phyloP scores from a whole-genome alignment of 2,888 invertebrate genomes.

The Chalcis sispes region DNA sequence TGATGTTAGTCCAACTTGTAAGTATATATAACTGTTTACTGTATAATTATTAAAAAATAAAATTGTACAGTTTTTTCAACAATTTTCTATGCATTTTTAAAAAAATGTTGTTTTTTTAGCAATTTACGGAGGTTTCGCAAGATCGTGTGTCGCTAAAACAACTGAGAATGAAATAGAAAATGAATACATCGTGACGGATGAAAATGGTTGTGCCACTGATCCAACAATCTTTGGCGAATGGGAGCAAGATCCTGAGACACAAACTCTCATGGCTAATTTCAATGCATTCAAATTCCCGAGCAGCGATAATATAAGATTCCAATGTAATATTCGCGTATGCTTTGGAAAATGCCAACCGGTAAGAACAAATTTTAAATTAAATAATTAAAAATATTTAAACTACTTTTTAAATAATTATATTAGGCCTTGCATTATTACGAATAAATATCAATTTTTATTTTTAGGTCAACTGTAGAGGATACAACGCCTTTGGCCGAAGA shows the following conservation, averaged over 20 bases:
- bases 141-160: conserved; percentile 95
- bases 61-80: background rate
- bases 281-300: conserved; percentile 97
- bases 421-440: background rate
- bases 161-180: conserved; percentile 92
- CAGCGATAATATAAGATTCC: conserved; percentile 95
- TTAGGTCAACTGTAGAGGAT: conserved; percentile 93
- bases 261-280: conserved; percentile 90
- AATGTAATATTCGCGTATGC: conserved; percentile 96
- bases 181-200: conserved; percentile 94
- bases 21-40: conserved; percentile 61
- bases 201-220: conserved; percentile 95
- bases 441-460: conserved; percentile 51
- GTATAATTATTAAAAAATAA: background rate
- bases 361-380: conserved; percentile 71
- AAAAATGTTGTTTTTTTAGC: conserved; percentile 77
- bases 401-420: background rate
- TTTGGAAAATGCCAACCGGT: conserved; percentile 97
- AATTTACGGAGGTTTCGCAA: conserved; percentile 95
- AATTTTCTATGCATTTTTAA: background rate
- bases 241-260: conserved; percentile 91
- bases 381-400: background rate
- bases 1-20: conserved; percentile 85
- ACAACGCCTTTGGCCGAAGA: conserved; percentile 92
- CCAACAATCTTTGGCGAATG: conserved; percentile 95